Evolutionary conservation across 1,140 invertebrate species (phyloP), one percentile per base, ranked within the genome.

Genomic region (Cotesia vestalis): DNA sequence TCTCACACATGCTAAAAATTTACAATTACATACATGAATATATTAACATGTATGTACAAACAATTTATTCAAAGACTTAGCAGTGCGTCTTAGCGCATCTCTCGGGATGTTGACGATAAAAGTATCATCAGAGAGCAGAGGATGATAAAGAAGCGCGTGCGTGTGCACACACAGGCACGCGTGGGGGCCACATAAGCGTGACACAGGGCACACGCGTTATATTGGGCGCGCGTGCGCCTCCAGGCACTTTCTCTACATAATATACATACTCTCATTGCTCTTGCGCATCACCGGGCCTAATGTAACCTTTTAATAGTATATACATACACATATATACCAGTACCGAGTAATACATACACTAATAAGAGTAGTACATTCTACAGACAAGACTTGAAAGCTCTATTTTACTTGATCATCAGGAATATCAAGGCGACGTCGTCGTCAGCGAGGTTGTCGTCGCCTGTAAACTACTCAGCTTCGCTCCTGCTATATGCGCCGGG

Each of bases 201-300:
- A 79, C 77, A 75, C 71, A 77, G 67, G 76, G 71, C 76, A 69
- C 69, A 74, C 74, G 77, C 75, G 80, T 77, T 73, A 77, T 74
- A 77, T 77, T 71, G 69, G 69, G 66, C 59, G 62, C 63, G 73
- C 74, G 74, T 73, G 66, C 64, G 64, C 71, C 72, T 75, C 73
- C 71, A 71, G 68, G 74, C 69, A 63, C 62, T 51, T 63, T 62
- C 17, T 36, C 34, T 59, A 34, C 46, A 53, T 38, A 35, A n/a
- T 53, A 52, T 59, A 68, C 53, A 57, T 57, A 57, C 53, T 17
- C n/a, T 57, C 53, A 57, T 5, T 57, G 34, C 57, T 55, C 17
- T 9, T n/a, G 2, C n/a, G n/a, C 17, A 55, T 55, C 53, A n/a
- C 46, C 12, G 46, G 27, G 1, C 27, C 27, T n/a, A 14, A 55